Conservation (phyloP, 1,140 invertebrate genomes). For the Euglossa dilemma region DNA sequence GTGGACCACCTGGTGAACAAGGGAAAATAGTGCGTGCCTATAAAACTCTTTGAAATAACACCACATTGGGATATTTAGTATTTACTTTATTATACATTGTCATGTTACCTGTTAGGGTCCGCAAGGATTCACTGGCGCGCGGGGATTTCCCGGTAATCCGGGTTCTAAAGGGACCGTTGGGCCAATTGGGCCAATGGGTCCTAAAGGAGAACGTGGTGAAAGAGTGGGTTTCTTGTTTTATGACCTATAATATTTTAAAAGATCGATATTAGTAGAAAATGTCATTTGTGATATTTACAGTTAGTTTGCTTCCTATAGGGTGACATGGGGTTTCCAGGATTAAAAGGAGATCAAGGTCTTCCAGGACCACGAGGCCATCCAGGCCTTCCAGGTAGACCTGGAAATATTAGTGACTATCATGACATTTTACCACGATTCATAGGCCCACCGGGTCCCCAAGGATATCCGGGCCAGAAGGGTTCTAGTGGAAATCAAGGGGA, state of each 20-base stretch:
- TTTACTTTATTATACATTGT: not conserved
- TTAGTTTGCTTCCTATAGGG: constrained; percentile 48
- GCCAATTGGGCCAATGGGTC: constrained; percentile 59
- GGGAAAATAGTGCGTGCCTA: constrained; percentile 64
- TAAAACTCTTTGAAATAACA: constrained; percentile 1
- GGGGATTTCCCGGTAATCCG: constrained; percentile 69
- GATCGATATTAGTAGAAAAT: not conserved
- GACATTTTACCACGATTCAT: constrained; percentile 30
- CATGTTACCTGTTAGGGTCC: constrained; percentile 38
- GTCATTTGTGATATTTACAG: not conserved
- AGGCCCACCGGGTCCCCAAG: constrained; percentile 66
- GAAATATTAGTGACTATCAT: constrained; percentile 47
- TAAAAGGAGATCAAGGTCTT: constrained; percentile 73
- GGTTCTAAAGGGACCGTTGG: constrained; percentile 65
- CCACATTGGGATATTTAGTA: not conserved
- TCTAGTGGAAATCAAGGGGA: constrained; percentile 78
- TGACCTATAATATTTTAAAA: not conserved
- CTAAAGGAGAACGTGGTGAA: constrained; percentile 65
- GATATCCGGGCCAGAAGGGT: constrained; percentile 79
- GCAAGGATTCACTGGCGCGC: constrained; percentile 69
- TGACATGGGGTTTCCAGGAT: constrained; percentile 67
- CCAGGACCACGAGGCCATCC: constrained; percentile 69
- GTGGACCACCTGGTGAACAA: constrained; percentile 70
- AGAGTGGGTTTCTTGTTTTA: constrained; percentile 36
- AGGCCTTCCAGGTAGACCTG: constrained; percentile 73